Evolutionary conservation across 1,140 invertebrate genomes (phyloP), one percentile per base, ranked within the genome.

Genomic region (Pinna nobilis): DNA sequence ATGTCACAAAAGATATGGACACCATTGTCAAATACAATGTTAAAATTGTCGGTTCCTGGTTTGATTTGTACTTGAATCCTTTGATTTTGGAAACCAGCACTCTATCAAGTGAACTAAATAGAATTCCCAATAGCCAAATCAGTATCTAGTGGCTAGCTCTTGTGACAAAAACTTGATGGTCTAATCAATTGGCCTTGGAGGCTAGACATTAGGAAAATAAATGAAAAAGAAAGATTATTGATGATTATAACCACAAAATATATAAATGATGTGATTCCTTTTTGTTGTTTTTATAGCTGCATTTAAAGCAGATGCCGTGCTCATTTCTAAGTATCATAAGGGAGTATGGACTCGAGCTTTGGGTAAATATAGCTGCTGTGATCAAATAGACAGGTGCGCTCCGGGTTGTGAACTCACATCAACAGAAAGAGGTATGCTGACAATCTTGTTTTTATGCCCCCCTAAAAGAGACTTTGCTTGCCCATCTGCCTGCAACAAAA

Each of bases 281-380:
- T 44, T 28, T 28, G 20, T 4, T 57, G 20, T 57, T 57, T 57
- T 18, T 57, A 11, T 6, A 25, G 6, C 55, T 50, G 69, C 71
- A 32, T 15, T 35, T 6, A 75, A 70, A n/a, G 67, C 33, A 39
- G 55, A 63, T 9, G 74, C 78, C 15, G 33, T 25, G 11, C 82
- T 82, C 57, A 65, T 76, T 20, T 70, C 70, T 13, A 82, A 84
- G 51, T 84, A 79, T 49, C 82, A 84, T 51, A 60, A 59, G 25
- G 80, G 82, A 28, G 80, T 81, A 13, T 84, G 82, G 82, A 84
- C 80, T 3, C 82, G 81, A 47, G 67, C 66, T 28, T 30, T 68
- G 15, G 72, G 78, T 0, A 78, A 79, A 59, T 84, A 78, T 61
- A 82, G 77, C 71, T 84, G 80, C 57, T 84, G 82, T 72, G 77